Conservation (phyloP, 2,113 vertebrate genomes). For the Lathamus discolor region DNA sequence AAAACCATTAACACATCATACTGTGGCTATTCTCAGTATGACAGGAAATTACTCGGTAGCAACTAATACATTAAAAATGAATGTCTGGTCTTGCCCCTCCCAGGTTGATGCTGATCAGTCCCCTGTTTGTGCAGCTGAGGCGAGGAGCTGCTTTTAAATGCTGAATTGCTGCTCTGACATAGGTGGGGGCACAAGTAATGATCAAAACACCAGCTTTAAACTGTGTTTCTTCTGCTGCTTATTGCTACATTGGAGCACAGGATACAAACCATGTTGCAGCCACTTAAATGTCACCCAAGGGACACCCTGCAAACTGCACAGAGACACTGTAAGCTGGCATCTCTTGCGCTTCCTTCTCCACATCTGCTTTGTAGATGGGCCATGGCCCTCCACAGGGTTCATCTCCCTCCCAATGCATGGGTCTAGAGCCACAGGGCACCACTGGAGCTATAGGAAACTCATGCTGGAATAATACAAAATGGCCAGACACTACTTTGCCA, state of each 20-base stretch:
- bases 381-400: fast-evolving
- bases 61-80: background rate
- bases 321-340: background rate
- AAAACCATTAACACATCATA: background rate
- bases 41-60: background rate
- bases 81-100: background rate
- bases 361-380: background rate
- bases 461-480: background rate
- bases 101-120: background rate
- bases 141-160: background rate
- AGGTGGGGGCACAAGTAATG: background rate
- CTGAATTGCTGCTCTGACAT: background rate
- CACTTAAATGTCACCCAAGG: background rate
- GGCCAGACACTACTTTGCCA: background rate
- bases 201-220: background rate
- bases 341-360: background rate
- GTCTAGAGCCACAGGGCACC: background rate
- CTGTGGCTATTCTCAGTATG: background rate
- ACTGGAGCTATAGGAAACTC: background rate
- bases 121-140: background rate
- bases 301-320: background rate
- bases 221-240: background rate
- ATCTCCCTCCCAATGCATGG: fast-evolving
- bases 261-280: background rate
- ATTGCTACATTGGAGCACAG: background rate